Evolutionary conservation across 2,888 invertebrate species (phyloP), one percentile per base, ranked within the genome.

Genomic region (Oligia fasciuncula): DNA sequence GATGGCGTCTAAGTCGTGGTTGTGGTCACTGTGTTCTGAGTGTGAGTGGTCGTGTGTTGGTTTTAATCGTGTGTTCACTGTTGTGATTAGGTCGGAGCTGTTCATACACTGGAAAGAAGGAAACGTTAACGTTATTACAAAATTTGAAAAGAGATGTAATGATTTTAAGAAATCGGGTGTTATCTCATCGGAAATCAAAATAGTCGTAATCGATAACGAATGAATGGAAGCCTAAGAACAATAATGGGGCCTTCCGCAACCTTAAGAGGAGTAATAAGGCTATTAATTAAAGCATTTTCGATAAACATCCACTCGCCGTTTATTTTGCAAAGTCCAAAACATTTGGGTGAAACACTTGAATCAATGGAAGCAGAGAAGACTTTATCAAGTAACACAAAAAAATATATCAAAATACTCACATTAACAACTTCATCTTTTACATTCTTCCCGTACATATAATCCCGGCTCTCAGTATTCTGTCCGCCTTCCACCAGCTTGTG

Each of bases 401-500:
- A 19, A 35, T 17, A 40, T 17, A 76, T 71, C 60, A 54, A 66
- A 70, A 51, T 78, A 96, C 97, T 96, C 87, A 97, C 97, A 94
- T 95, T 95, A 69, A 97, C 95, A 84, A 94, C 94, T 29, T 95
- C 94, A 43, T 94, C 93, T 63, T 93, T 91, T 17, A 82, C 83
- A 35, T 90, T 91, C 23, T 92, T 90, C 6, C 91, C 93, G n/a
- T 94, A 92, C 35, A 95, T 90, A 77, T 94, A 93, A 2, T 88
- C 89, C 54, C 92, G 93, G 54, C 90, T 93, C 49, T 93, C 93
- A 19, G 78, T 91, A 85, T 88, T 94, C 83, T 92, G 92, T 0
- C 96, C 95, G 29, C 97, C 97, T 19, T 94, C 93, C 43, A 97
- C 92, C 84, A 98, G 92, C 80, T 97, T 96, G 76, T 96, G 93